Base-by-base conservation (phyloP, 2,888 invertebrate species). In the Lysandra bellargus region DNA sequence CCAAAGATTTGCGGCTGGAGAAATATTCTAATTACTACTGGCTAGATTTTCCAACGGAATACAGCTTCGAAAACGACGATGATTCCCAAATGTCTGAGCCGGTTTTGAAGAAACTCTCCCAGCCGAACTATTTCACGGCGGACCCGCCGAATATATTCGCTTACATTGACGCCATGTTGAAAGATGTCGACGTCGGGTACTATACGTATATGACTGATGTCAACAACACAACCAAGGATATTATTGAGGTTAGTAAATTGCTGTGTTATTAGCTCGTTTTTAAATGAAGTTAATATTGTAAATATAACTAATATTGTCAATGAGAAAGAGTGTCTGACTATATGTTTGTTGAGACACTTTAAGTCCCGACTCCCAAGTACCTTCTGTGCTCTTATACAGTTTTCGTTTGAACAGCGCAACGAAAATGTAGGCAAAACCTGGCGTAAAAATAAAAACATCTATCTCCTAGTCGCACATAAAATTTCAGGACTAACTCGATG, bases 1-100 rank as follows among this genome's bases (percentile, higher is more conserved):
- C 98, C 0, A 95, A 95, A 72, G 98, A 98, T 91, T 95, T 99
- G 84, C 95, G 96, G 80, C 92, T 98, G 79, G 92, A 95, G 1
- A 91, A 95, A 44, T 99, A 98, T 85, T 95, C 96, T 1, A 95
- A 97, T 83, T 97, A 98, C 88, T 99, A 99, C 88, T 97, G 97
- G 95, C 91, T 97, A 82, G 99, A 99, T 91, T 98, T 97, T 86
- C 98, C 99, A 0, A 88, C 92, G 2, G 91, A 96, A 12, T 96
- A 96, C 83, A 86, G 88, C 30, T 84, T 95, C 78, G 92, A 92
- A 78, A 86, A 85, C 14, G 88, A 89, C 2, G 90, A 89, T 12
- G 89, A 88, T 0, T 94, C 95, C 1, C 96, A 96, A 83, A 93
- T 97, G 61, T 91, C 93, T 0, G 93, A 95, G 1, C 90, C 88